Conservation (phyloP, 2,797 vertebrate genomes). For the Rhinoraja longicauda region DNA sequence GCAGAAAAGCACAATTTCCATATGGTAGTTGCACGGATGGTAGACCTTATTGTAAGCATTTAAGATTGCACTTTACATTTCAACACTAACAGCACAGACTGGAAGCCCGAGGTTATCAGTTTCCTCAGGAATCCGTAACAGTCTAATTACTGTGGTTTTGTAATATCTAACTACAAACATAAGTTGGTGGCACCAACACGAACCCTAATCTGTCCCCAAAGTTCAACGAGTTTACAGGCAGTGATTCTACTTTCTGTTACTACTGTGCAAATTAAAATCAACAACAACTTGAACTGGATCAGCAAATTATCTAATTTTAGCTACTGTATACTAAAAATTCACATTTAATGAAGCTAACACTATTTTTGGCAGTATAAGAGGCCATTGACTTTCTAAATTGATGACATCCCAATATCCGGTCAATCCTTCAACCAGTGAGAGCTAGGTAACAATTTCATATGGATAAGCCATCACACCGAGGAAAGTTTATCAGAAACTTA, state of each 20-base stretch:
- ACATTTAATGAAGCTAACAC: constrained; percentile 92
- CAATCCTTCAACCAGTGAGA: constrained; percentile 80
- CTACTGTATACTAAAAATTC: constrained; percentile 96
- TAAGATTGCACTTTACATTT: constrained; percentile 80
- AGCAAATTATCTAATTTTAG: constrained; percentile 97
- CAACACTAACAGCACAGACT: constrained; percentile 91
- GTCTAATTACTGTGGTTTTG: constrained; percentile 82
- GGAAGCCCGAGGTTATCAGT: constrained; percentile 77
- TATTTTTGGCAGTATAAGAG: constrained; percentile 99
- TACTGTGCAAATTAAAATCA: constrained; percentile 99
- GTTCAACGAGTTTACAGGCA: constrained; percentile 94
- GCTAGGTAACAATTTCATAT: constrained; percentile 70
- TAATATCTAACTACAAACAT: constrained; percentile 89
- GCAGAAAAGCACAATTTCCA: constrained; percentile 85
- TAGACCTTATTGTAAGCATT: constrained; percentile 60
- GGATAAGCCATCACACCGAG: constrained; percentile 83
- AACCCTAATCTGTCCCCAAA: constrained; percentile 76
- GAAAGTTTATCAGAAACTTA: constrained; percentile 68
- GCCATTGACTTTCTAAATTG: constrained; percentile 88
- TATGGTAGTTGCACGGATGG: constrained; percentile 87
- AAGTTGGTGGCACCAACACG: constrained; percentile 91
- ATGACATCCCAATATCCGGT: constrained; percentile 78
- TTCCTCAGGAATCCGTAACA: constrained; percentile 63
- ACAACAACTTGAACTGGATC: constrained; percentile 98
- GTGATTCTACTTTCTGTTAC: constrained; percentile 95